phyloP scores from a whole-genome alignment of 2,888 invertebrate species.

The Julus scanicus region DNA sequence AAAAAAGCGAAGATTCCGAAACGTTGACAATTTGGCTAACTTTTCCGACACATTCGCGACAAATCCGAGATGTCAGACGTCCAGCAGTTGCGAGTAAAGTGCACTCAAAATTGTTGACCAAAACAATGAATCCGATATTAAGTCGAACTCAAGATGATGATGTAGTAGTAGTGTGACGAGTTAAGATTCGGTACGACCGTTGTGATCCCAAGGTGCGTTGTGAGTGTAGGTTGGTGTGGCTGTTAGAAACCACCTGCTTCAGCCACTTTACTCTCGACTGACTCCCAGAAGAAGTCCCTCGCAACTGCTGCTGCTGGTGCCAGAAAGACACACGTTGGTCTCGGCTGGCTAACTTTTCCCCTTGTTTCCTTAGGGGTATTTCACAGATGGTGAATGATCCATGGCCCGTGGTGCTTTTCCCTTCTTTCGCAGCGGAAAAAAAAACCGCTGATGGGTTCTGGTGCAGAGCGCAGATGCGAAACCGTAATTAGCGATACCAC shows the following conservation, averaged over 20 bases:
- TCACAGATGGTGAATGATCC: slow-evolving; percentile 56
- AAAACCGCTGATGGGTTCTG: not conserved
- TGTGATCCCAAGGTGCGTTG: not conserved
- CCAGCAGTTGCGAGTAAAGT: no score
- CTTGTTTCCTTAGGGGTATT: slow-evolving; percentile 52
- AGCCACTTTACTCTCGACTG: slow-evolving; percentile 44
- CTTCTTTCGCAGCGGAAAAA: slow-evolving; percentile 21
- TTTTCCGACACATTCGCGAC: no score
- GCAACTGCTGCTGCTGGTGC: slow-evolving; percentile 25
- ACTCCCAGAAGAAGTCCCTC: slow-evolving; percentile 44
- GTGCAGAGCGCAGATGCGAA: slow-evolving; percentile 23
- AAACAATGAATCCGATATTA: no score
- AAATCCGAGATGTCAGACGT: no score
- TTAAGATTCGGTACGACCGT: not conserved
- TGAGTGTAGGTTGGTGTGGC: not conserved
- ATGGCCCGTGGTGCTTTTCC: slow-evolving; percentile 44
- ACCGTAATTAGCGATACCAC: not conserved
- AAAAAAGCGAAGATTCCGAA: no score
- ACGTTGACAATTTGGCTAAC: no score
- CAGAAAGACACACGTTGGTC: slow-evolving; percentile 48
- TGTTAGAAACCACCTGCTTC: slow-evolving; percentile 46
- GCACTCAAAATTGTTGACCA: no score
- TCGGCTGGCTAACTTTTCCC: slow-evolving; percentile 49
- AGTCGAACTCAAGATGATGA: no score
- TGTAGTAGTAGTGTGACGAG: no score